Evolutionary conservation across 2,113 vertebrate species (phyloP), one percentile per base, ranked within the genome.

Genomic region (Castor canadensis): DNA sequence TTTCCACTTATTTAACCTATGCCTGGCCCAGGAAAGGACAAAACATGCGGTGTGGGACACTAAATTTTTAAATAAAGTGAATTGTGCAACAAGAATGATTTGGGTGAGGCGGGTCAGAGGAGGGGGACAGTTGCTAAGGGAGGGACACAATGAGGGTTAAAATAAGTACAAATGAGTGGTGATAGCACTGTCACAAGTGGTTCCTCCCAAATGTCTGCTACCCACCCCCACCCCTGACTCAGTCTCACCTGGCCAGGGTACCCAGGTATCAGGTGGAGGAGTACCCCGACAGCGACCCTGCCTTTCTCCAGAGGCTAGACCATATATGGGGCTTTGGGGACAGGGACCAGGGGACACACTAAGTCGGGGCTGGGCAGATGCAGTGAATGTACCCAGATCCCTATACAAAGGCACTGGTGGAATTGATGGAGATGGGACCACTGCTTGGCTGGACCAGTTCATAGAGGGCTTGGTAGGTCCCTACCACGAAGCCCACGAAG

Each of bases 401-500:
- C 83, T 97, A 97, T 47, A 95, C 38, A 93, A 91, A 73, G 95
- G 80, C 84, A 86, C 45, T 62, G 86, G 98, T 98, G 96, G 75
- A 5, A 0, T 98, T 98, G 93, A 96, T 86, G 19, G 97, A 43
- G 0, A 71, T 0, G 0, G 98, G 97, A 0, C 69, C 69, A 1
- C 22, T 47, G 40, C 43, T 91, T 12, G 98, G 96, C 81, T 94
- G 92, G 72, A 97, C 56, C 91, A 99, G 98, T 94, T 99, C 98
- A 3, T 93, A 87, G 35, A 99, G 97, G 30, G 99, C 98, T 93
- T 99, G 97, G 1, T 99, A 99, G 0, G 99, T 99, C 49, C 99
- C 99, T 1, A 99, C 97, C 93, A 99, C 95, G 28, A 99, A 99
- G 43, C 99, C 99, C 77, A 99, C 17, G 0, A 99, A 97, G 73